Conservation (phyloP, 2,797 vertebrate genomes). For the Sebastes minor region DNA sequence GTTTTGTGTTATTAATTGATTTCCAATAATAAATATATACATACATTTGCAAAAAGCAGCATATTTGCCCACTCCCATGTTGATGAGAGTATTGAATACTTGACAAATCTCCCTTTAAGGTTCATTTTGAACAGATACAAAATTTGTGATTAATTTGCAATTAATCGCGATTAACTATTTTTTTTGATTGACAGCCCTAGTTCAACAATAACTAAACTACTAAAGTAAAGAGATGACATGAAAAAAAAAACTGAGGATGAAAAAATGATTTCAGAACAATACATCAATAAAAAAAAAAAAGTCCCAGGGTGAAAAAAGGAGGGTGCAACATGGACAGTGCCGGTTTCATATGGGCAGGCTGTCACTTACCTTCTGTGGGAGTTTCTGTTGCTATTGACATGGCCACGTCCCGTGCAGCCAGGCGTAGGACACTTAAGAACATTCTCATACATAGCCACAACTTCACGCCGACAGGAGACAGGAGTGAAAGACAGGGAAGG, state of each 20-base stretch:
- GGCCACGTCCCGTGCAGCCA: constrained; percentile 99
- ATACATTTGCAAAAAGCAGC: too few relatives aligned
- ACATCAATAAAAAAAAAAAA: not conserved
- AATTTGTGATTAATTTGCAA: too few relatives aligned
- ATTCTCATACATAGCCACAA: constrained; percentile 99
- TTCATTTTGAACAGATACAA: too few relatives aligned
- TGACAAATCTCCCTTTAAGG: too few relatives aligned
- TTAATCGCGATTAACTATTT: too few relatives aligned
- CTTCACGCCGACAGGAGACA: constrained; percentile 88
- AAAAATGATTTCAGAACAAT: not conserved
- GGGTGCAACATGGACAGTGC: constrained; percentile 45
- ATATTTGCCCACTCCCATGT: too few relatives aligned
- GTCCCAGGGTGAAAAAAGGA: constrained; percentile 34
- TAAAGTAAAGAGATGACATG: not conserved
- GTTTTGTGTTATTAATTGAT: too few relatives aligned
- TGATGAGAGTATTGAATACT: too few relatives aligned
- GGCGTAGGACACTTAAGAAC: constrained; percentile 99
- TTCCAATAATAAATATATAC: too few relatives aligned
- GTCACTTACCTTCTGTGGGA: constrained; percentile 97
- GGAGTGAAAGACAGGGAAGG: constrained; percentile 90
- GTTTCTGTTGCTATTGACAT: constrained; percentile 99
- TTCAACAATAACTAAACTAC: not conserved
- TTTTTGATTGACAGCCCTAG: too few relatives aligned
- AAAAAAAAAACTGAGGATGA: not conserved
- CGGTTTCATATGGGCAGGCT: constrained; percentile 27